Percentiles rank a stretch among this genome's conserved stretches.
Conservation (phyloP, 1,140 invertebrate genomes). For the Charaxes varanes region DNA sequence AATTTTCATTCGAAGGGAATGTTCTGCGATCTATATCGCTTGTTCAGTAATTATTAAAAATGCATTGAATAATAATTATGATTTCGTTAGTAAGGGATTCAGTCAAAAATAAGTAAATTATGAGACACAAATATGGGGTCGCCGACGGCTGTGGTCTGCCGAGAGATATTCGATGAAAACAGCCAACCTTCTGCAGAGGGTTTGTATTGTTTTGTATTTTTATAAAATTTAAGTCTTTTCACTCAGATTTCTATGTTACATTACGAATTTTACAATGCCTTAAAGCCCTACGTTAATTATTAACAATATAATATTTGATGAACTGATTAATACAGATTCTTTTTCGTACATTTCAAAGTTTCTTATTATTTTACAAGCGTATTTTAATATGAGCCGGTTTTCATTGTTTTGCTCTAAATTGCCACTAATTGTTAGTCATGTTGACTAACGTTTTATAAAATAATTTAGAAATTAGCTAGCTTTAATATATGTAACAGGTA, state of each 20-base stretch:
- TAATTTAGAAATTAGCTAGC: no score
- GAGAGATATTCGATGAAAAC: constrained; percentile 87
- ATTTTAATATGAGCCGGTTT: no score
- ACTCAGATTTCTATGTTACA: neutral
- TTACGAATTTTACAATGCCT: no score
- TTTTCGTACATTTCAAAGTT: no score
- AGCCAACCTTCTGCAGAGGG: constrained; percentile 86
- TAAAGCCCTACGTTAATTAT: no score
- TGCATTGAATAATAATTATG: constrained; percentile 6
- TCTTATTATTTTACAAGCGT: no score
- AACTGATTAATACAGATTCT: no score
- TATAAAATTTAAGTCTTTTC: constrained; percentile 11
- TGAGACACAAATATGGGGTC: constrained; percentile 51
- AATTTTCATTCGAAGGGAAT: constrained; percentile 13
- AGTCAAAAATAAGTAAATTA: constrained; percentile 36
- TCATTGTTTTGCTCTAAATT: no score
- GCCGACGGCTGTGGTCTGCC: constrained; percentile 80
- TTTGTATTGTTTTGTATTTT: constrained; percentile 60
- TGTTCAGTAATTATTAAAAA: constrained; percentile 20
- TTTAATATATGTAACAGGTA: no score
- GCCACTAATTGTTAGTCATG: no score
- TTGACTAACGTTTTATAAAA: no score
- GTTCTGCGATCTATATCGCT: constrained; percentile 8
- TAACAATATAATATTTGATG: no score
- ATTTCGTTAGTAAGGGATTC: constrained; percentile 3